Conservation (phyloP, 2,888 invertebrate species). For the Caradrina clavipalpis region DNA sequence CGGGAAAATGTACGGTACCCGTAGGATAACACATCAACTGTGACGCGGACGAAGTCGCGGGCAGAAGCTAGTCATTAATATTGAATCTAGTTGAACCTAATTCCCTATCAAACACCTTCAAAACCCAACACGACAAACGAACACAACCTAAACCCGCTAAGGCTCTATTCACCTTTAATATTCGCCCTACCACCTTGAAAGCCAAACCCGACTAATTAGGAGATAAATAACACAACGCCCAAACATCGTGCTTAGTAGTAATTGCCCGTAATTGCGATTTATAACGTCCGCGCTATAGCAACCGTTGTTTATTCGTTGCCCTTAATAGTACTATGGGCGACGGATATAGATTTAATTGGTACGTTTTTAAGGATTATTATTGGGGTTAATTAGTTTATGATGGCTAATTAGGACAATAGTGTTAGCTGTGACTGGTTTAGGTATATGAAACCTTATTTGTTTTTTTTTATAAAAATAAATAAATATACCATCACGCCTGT, state of each 20-base stretch:
- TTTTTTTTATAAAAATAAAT: no score
- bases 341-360: conserved; percentile 45
- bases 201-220: conserved; percentile 67
- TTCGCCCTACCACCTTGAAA: conserved; percentile 32
- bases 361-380: conserved; percentile 39
- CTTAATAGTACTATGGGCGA: conserved; percentile 44
- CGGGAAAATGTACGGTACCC: no score
- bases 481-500: no score
- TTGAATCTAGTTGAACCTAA: no score
- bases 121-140: conserved; percentile 27
- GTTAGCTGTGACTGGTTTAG: no score
- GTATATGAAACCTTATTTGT: no score
- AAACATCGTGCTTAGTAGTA: conserved; percentile 71
- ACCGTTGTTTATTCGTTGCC: conserved; percentile 56
- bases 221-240: conserved; percentile 72
- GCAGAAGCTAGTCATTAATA: no score
- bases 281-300: conserved; percentile 56
- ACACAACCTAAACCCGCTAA: conserved; percentile 10
- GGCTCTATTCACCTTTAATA: conserved; percentile 27
- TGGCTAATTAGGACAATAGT: background rate
- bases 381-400: conserved; percentile 25
- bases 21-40: no score
- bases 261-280: conserved; percentile 77
- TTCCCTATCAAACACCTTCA: background rate
- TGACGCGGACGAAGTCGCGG: no score